phyloP scores from a whole-genome alignment of 2,113 vertebrate species.

The Eubucco bourcierii region DNA sequence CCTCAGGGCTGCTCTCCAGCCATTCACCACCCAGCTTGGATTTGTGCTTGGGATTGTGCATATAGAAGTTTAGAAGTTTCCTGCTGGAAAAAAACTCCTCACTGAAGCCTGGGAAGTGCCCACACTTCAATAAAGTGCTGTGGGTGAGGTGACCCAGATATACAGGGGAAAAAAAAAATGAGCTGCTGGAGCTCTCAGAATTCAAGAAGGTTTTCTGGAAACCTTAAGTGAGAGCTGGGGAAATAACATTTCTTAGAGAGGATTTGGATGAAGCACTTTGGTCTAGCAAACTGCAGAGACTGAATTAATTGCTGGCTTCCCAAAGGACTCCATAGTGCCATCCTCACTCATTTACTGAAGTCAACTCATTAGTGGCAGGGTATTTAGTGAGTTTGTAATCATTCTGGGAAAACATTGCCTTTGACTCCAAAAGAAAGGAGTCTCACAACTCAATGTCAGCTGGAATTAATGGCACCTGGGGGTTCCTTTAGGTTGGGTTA shows the following conservation, averaged over 20 bases:
- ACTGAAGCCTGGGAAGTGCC: not conserved
- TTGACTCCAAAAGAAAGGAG: not conserved
- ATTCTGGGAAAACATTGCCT: not conserved
- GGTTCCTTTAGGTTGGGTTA: too few species aligned
- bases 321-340: not conserved
- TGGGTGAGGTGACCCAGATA: not conserved
- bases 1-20: too few species aligned
- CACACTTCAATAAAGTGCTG: not conserved
- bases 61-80: not conserved
- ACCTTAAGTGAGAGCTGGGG: not conserved
- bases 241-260: not conserved
- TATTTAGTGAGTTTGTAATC: not conserved
- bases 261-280: constrained; percentile 3
- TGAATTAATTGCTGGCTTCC: not conserved
- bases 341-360: not conserved
- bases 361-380: not conserved
- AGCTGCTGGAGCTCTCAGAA: not conserved
- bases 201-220: not conserved
- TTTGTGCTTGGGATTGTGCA: too few species aligned
- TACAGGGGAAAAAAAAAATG: not conserved
- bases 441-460: not conserved
- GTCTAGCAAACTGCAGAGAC: not conserved
- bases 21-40: too few species aligned
- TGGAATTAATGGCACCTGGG: not conserved
- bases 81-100: not conserved